A percentile compares a stretch with the other conserved stretches of the same genome.
phyloP scores from a whole-genome alignment of 2,113 vertebrate genomes.

The Pithys albifrons region DNA sequence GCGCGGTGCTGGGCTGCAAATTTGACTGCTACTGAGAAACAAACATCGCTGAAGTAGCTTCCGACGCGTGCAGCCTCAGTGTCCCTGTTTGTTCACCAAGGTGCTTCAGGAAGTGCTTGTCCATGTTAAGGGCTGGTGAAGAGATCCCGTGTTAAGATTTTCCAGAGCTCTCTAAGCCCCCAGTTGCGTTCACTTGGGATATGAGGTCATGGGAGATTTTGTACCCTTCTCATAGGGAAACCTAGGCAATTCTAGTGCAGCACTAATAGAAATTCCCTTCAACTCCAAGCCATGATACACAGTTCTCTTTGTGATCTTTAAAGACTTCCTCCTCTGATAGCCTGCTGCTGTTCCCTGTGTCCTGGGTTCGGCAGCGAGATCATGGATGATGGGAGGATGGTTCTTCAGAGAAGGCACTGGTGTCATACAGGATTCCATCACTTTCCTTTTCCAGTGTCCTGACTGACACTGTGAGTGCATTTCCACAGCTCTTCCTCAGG shows the following conservation, averaged over 20 bases:
- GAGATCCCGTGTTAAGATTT: background rate
- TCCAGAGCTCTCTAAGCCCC: too few relatives aligned
- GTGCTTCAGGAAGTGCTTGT: background rate
- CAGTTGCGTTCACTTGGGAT: accelerated
- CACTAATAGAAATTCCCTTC: background rate
- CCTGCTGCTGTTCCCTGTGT: background rate
- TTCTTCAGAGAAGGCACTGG: background rate
- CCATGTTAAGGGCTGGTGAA: accelerated
- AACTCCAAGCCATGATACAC: background rate
- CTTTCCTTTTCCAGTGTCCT: background rate
- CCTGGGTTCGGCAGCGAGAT: background rate
- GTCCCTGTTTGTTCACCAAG: accelerated
- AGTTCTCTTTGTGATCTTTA: background rate
- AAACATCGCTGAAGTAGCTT: background rate
- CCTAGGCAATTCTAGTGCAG: background rate
- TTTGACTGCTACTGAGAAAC: background rate
- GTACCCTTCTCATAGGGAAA: background rate
- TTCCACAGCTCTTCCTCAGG: background rate
- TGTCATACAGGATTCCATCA: accelerated
- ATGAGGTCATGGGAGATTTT: background rate
- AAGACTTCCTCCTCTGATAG: background rate
- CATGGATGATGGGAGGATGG: background rate
- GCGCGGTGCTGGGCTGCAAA: background rate
- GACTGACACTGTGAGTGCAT: background rate
- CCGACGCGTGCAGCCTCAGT: accelerated